Evolutionary conservation across 1,140 invertebrate species (phyloP).

Genomic region (Metopolophium dirhodum): DNA sequence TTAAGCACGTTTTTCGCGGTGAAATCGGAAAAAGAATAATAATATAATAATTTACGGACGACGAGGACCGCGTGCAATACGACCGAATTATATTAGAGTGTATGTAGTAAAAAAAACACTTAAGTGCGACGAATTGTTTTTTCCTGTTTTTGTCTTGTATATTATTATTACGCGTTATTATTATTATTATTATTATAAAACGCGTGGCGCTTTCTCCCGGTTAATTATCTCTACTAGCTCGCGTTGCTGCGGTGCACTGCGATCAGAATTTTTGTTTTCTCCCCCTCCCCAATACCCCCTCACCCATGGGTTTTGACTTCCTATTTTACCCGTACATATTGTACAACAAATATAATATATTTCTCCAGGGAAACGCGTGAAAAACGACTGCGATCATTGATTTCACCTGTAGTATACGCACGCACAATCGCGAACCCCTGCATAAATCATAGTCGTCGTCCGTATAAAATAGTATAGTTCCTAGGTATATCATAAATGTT

Average conservation of each 20-base stretch:
- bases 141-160: background rate
- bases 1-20: background rate
- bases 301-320: background rate
- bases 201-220: background rate
- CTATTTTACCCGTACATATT: background rate
- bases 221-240: background rate
- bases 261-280: background rate
- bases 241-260: background rate
- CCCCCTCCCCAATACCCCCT: background rate
- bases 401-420: slow-evolving; percentile 11
- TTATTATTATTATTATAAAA: background rate
- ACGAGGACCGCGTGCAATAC: background rate
- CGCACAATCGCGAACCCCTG: background rate
- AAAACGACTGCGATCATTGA: slow-evolving; percentile 35
- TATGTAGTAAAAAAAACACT: background rate
- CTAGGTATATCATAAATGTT: background rate
- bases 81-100: background rate
- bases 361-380: slow-evolving; percentile 21
- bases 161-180: background rate
- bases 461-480: background rate
- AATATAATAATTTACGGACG: background rate
- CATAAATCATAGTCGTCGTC: background rate
- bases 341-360: background rate
- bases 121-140: slow-evolving; percentile 9
- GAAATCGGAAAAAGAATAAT: slow-evolving; percentile 22